These are phyloP conservation scores for Caenorhabditis sulstoni DNA, from an alignment of 2,888 invertebrate genomes.

Conservation along the genomic window DNA sequence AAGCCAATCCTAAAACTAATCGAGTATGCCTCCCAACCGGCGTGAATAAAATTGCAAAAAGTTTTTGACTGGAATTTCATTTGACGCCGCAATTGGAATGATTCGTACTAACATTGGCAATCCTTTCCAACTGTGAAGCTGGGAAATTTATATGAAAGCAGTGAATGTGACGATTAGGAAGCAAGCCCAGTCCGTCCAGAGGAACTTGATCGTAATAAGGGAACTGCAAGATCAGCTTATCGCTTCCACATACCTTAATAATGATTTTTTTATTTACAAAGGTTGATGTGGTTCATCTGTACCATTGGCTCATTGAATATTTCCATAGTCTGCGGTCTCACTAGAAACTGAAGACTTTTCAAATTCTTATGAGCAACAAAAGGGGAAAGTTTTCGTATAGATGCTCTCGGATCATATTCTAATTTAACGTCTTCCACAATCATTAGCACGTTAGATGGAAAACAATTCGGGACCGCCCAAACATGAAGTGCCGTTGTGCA, in stretches of 20 bases:
- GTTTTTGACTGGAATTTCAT: too few species aligned
- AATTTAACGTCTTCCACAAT: slow-evolving; percentile 1
- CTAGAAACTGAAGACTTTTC: neutral
- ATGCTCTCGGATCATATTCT: neutral
- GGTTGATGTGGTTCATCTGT: neutral
- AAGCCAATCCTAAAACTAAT: slow-evolving; percentile 7
- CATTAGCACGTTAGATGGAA: neutral
- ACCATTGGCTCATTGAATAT: slow-evolving; percentile 20
- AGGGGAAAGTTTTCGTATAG: neutral
- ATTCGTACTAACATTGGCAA: slow-evolving; percentile 2
- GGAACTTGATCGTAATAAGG: slow-evolving; percentile 10
- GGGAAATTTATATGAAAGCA: slow-evolving; percentile 6
- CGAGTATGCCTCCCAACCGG: too few species aligned
- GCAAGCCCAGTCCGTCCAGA: neutral
- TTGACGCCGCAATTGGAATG: too few species aligned
- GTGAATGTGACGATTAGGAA: slow-evolving; percentile 2
- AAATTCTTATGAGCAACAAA: neutral
- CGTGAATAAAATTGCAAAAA: too few species aligned
- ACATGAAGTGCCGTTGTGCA: neutral
- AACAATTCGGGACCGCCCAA: neutral
- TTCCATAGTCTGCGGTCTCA: neutral
- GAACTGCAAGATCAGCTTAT: slow-evolving; percentile 6
- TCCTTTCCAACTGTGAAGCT: neutral
- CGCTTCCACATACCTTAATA: slow-evolving; percentile 1
- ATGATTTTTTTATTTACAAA: neutral